Conservation (phyloP, 37 sponge, comb jelly and placozoan species). For the Ianthella basta region DNA sequence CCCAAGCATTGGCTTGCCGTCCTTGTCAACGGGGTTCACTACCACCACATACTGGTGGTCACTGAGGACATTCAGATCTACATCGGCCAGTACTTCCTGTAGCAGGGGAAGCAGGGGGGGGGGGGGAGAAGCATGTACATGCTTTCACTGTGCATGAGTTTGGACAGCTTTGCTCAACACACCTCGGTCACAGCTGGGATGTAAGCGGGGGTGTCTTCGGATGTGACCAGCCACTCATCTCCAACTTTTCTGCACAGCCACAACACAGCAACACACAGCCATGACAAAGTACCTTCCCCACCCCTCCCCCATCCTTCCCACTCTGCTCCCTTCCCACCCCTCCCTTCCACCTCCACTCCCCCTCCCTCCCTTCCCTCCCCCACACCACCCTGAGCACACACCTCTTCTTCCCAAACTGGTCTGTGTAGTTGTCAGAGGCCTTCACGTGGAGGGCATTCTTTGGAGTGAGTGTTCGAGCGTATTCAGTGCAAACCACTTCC, state of each 20-base stretch:
- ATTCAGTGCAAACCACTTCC: slow-evolving; percentile 61
- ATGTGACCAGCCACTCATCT: slow-evolving; percentile 92
- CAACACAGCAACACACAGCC: not conserved
- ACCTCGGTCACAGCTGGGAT: slow-evolving; percentile 90
- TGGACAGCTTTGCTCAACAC: not conserved
- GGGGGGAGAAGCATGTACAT: not conserved
- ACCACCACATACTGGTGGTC: slow-evolving; percentile 86
- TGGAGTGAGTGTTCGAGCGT: slow-evolving; percentile 71
- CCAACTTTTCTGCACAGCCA: slow-evolving; percentile 62
- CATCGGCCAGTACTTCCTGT: slow-evolving; percentile 77
- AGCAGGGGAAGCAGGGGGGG: not conserved
- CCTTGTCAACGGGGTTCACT: slow-evolving; percentile 72
- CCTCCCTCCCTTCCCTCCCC: not conserved
- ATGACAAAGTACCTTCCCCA: no score
- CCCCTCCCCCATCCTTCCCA: no score
- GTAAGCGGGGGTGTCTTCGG: slow-evolving; percentile 62
- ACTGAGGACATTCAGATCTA: slow-evolving; percentile 71
- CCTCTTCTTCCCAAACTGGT: slow-evolving; percentile 82
- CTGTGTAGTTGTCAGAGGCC: slow-evolving; percentile 54
- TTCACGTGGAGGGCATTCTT: slow-evolving; percentile 80
- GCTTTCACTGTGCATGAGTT: not conserved
- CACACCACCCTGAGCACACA: not conserved
- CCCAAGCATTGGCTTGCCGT: slow-evolving; percentile 69
- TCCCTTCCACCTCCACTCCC: no score
- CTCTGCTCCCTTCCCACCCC: no score